These are phyloP conservation scores for Lobophora halterata DNA, from an alignment of 2,888 invertebrate species.

Conservation along the genomic window DNA sequence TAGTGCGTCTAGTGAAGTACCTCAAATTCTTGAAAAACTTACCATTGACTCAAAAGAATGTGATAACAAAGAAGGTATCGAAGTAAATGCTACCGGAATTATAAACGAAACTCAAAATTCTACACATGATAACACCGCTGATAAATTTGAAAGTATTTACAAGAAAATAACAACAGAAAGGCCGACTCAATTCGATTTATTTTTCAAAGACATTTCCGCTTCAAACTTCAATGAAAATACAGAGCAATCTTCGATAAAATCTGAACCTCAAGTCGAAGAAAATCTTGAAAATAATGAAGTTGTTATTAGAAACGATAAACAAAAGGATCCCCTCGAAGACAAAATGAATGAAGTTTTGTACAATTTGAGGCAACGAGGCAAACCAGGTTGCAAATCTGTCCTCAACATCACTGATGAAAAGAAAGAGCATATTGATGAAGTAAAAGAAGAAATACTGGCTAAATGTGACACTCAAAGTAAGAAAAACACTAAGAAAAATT, in stretches of 20 bases:
- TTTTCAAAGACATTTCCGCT: too few species aligned
- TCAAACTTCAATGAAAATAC: too few species aligned
- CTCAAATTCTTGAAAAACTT: too few species aligned
- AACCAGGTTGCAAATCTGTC: constrained; percentile 3
- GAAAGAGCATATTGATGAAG: constrained; percentile 31
- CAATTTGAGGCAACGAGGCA: constrained; percentile 51
- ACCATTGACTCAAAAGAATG: too few species aligned
- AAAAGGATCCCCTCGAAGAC: too few species aligned
- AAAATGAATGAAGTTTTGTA: constrained; percentile 53
- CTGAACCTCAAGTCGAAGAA: background rate
- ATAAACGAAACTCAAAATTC: constrained; percentile 23
- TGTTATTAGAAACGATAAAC: too few species aligned
- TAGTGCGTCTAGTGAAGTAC: constrained; percentile 18
- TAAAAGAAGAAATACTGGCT: constrained; percentile 38
- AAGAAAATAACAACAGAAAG: constrained; percentile 57
- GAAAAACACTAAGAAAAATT: constrained; percentile 43
- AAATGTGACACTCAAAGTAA: constrained; percentile 48
- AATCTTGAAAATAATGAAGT: constrained; percentile 18
- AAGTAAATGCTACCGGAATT: too few species aligned
- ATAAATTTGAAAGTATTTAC: constrained; percentile 66
- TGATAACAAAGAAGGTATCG: too few species aligned
- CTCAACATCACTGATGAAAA: constrained; percentile 15
- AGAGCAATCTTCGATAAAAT: too few species aligned
- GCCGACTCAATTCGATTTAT: constrained; percentile 65
- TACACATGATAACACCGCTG: constrained; percentile 50